Conservation (phyloP, 2,888 invertebrate species). For the Cephonodes hylas region DNA sequence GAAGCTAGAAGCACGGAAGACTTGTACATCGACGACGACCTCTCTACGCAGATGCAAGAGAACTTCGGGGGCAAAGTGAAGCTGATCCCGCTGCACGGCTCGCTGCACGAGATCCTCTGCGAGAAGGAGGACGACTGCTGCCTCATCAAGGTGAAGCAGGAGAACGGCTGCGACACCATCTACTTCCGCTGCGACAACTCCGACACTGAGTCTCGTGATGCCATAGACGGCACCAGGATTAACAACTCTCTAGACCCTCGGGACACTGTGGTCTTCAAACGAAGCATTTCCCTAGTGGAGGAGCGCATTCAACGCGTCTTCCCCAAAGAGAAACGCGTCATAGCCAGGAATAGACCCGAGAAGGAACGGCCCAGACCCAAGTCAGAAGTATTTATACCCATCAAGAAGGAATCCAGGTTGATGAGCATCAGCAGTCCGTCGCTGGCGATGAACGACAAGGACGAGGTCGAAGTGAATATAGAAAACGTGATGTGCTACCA, state of each 20-base stretch:
- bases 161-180: constrained; percentile 70
- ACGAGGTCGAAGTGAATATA: constrained; percentile 67
- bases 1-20: constrained; percentile 80
- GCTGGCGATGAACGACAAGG: constrained; percentile 38
- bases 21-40: constrained; percentile 79
- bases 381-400: constrained; percentile 47
- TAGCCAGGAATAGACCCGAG: constrained; percentile 25
- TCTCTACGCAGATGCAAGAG: constrained; percentile 72
- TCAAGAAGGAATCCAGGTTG: constrained; percentile 45
- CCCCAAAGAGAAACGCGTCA: constrained; percentile 53
- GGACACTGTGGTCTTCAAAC: constrained; percentile 69
- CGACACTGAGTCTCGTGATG: constrained; percentile 63
- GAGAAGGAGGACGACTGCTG: constrained; percentile 75
- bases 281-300: constrained; percentile 68
- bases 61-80: constrained; percentile 70
- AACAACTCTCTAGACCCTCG: constrained; percentile 37
- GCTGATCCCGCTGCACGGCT: constrained; percentile 69
- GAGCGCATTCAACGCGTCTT: constrained; percentile 64
- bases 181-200: constrained; percentile 70
- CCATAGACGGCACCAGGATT: constrained; percentile 51
- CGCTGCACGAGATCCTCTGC: constrained; percentile 73
- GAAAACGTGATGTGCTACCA: constrained; percentile 68
- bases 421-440: constrained; percentile 68
- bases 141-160: constrained; percentile 70
- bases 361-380: constrained; percentile 44